These are phyloP conservation scores for Caprella mutica DNA, from an alignment of 2,888 invertebrate genomes.

Conservation along the genomic window DNA sequence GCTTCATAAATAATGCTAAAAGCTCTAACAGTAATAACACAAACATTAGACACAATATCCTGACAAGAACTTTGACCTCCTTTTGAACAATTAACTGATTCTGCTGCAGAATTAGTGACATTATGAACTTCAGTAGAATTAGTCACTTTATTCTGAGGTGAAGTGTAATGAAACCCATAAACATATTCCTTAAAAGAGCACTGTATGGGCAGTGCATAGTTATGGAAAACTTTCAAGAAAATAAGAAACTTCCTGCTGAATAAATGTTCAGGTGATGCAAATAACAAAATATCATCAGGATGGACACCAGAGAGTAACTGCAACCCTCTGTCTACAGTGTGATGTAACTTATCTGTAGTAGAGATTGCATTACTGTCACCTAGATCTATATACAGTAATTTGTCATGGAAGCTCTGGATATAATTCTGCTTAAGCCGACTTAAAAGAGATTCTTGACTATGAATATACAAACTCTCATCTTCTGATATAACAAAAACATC, in stretches of 20 bases:
- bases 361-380: slow-evolving; percentile 7
- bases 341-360: slow-evolving; percentile 15
- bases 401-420: slow-evolving; percentile 16
- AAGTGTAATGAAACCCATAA: slow-evolving; percentile 18
- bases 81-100: too few species aligned
- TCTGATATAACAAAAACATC: slow-evolving; percentile 24
- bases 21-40: slow-evolving; percentile 20
- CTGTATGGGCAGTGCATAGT: slow-evolving; percentile 21
- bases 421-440: slow-evolving; percentile 15
- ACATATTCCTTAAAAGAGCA: slow-evolving; percentile 17
- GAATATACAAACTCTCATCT: not conserved
- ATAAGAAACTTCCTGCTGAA: slow-evolving; percentile 16
- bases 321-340: slow-evolving; percentile 10
- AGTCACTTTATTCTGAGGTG: too few species aligned
- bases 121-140: too few species aligned
- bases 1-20: slow-evolving; percentile 25
- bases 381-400: slow-evolving; percentile 21
- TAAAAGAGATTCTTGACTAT: slow-evolving; percentile 4
- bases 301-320: slow-evolving; percentile 21
- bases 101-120: too few species aligned
- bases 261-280: slow-evolving; percentile 19
- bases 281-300: slow-evolving; percentile 22
- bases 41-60: slow-evolving; percentile 17
- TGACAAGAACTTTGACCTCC: too few species aligned
- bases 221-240: slow-evolving; percentile 26